These are phyloP conservation scores for Drosophila melanica DNA, from an alignment of 1,140 invertebrate genomes.

Conservation along the genomic window DNA sequence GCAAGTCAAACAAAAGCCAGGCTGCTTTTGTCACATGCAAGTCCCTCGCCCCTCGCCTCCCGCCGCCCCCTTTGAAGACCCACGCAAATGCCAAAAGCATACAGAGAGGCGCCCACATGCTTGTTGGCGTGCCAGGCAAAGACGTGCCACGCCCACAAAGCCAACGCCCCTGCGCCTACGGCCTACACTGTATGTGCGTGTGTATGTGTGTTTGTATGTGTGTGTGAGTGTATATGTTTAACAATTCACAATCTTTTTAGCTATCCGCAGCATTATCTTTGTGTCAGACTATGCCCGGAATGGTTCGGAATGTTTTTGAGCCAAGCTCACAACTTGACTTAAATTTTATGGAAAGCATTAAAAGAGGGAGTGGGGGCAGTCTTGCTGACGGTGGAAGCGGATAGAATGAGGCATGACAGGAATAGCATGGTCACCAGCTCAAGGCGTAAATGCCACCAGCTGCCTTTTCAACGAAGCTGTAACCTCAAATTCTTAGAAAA, in stretches of 20 bases:
- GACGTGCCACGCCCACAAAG: neutral
- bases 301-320: slow-evolving; percentile 60
- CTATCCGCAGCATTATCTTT: slow-evolving; percentile 56
- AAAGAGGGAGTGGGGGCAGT: neutral
- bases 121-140: slow-evolving; percentile 31
- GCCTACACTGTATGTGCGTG: neutral
- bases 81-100: slow-evolving; percentile 37
- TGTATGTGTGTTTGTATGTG: slow-evolving; percentile 2
- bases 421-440: slow-evolving; percentile 19
- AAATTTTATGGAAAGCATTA: neutral
- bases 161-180: neutral
- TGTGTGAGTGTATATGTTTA: slow-evolving; percentile 23
- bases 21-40: slow-evolving; percentile 76
- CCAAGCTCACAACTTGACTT: slow-evolving; percentile 31
- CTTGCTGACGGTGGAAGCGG: no score
- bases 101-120: slow-evolving; percentile 29
- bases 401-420: neutral
- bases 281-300: slow-evolving; percentile 53
- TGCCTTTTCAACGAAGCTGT: slow-evolving; percentile 15
- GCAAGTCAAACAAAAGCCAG: slow-evolving; percentile 74
- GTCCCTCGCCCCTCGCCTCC: neutral
- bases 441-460: slow-evolving; percentile 14
- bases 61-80: neutral
- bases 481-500: slow-evolving; percentile 2
- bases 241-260: slow-evolving; percentile 56